Conservation (phyloP, 1,140 invertebrate species). For the Lerema accius region DNA sequence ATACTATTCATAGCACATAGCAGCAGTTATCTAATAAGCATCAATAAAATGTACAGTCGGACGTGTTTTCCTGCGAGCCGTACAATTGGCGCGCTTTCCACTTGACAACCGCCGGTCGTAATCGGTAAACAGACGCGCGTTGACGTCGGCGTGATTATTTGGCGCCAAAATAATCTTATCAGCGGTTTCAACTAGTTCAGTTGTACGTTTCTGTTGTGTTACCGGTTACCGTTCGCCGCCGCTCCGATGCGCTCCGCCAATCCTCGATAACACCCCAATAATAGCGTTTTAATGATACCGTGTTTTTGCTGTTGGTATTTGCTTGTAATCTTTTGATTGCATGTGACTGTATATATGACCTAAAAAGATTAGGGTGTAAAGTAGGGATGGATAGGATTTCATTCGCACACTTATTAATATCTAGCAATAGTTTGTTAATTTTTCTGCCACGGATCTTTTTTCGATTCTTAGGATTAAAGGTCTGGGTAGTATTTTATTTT, state of each 20-base stretch:
- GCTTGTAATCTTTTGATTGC: constrained; percentile 4
- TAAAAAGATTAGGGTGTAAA: neutral
- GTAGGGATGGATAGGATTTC: neutral
- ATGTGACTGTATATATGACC: neutral
- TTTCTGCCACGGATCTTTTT: too few species aligned
- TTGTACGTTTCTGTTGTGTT: constrained; percentile 37
- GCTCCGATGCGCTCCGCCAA: constrained; percentile 1
- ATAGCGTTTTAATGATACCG: constrained; percentile 31
- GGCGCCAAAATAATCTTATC: constrained; percentile 64
- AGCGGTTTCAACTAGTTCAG: constrained; percentile 58
- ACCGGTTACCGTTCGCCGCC: constrained; percentile 23
- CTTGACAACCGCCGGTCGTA: constrained; percentile 23
- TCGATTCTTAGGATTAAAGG: too few species aligned
- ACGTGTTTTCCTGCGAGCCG: neutral
- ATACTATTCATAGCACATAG: too few species aligned
- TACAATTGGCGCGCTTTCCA: constrained; percentile 15
- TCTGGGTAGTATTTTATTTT: too few species aligned
- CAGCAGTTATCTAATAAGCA: too few species aligned
- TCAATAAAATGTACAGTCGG: too few species aligned
- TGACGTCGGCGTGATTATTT: constrained; percentile 32
- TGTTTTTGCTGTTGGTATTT: neutral
- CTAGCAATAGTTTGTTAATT: too few species aligned
- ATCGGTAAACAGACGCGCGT: constrained; percentile 26
- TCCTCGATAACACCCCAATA: constrained; percentile 38
- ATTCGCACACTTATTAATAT: too few species aligned